Evolutionary conservation across 2,113 vertebrate species (phyloP).

Genomic region (Gulo gulo): DNA sequence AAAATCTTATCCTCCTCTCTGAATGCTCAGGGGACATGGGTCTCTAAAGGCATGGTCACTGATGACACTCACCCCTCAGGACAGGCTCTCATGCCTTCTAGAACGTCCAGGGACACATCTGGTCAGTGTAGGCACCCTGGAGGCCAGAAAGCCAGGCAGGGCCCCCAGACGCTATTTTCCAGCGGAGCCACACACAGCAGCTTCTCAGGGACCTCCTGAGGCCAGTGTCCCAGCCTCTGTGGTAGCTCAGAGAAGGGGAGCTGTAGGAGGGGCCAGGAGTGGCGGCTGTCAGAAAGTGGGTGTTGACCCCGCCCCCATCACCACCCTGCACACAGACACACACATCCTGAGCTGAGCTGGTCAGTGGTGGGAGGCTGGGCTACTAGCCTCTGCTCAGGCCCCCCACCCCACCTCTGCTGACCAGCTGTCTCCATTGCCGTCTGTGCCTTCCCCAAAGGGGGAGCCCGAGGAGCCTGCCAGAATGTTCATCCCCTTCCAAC

Average conservation of each 20-base stretch:
- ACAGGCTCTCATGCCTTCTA: neutral
- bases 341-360: neutral
- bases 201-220: neutral
- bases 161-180: neutral
- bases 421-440: neutral
- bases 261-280: neutral
- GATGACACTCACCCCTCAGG: neutral
- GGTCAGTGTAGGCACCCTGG: neutral
- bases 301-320: neutral
- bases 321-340: neutral
- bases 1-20: neutral
- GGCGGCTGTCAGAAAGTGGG: fast-evolving
- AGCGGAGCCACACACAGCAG: neutral
- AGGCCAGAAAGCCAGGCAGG: neutral
- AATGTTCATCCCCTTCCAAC: neutral
- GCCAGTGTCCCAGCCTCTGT: neutral
- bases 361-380: neutral
- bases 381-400: neutral
- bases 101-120: neutral
- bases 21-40: neutral
- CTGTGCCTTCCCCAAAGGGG: neutral
- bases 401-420: neutral
- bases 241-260: neutral
- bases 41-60: neutral
- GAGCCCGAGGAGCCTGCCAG: neutral